These are phyloP conservation scores for Herpetotheres cachinnans DNA, from an alignment of 2,113 vertebrate species.

Conservation along the genomic window DNA sequence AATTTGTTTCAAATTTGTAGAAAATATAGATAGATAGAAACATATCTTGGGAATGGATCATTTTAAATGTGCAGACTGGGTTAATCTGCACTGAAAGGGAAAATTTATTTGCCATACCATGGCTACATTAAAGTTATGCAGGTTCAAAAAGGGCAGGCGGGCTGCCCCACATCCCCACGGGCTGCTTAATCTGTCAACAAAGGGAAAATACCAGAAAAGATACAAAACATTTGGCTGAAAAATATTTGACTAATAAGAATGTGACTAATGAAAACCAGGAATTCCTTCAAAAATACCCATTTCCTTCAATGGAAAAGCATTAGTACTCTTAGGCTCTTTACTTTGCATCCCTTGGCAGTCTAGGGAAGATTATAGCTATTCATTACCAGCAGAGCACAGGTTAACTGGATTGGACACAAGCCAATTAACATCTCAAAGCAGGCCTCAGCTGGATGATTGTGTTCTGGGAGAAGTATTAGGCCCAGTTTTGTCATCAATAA, in stretches of 20 bases:
- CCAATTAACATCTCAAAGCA: background rate
- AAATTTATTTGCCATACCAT: background rate
- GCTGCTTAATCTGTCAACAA: background rate
- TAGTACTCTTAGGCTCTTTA: background rate
- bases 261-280: background rate
- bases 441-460: background rate
- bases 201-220: background rate
- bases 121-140: fast-evolving
- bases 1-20: background rate
- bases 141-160: background rate
- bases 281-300: background rate
- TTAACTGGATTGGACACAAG: background rate
- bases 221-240: background rate
- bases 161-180: background rate
- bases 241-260: background rate
- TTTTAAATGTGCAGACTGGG: background rate
- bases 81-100: background rate
- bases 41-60: background rate
- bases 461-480: background rate
- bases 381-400: background rate
- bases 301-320: background rate
- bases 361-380: background rate
- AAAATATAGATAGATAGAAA: background rate
- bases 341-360: background rate
- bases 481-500: background rate